Base-by-base conservation (phyloP, 2,113 vertebrate species). In the Tichodroma muraria region DNA sequence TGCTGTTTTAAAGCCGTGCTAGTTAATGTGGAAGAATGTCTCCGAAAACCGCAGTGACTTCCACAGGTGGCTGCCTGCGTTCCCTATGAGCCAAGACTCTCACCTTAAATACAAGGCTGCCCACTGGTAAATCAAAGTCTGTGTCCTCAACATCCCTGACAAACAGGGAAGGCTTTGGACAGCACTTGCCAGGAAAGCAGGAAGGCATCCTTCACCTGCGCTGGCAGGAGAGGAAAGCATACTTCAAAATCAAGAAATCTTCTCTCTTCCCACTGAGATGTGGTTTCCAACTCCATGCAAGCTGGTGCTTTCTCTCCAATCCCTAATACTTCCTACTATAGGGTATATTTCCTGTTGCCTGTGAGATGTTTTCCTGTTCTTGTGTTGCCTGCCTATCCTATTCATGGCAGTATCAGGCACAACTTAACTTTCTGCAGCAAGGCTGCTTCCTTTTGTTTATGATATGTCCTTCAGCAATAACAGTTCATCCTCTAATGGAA, bases 111-210 rank as follows among this genome's bases (percentile, higher is more conserved):
- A 12, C 8, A 19, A 15, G 15, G 44, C 61, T 75, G 47, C 21
- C 27, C 24, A 5, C 44, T 6, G 69, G 44, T 25, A 31, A n/a
- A 52, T 22, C 4, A 18, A 40, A 54, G 24, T 9, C 37, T 16
- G 20, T 21, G n/a, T 21, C 49, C 31, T 19, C 45, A 10, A 2
- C 4, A 10, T 16, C 65, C 78, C 53, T 17, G 18, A 20, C 12
- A 63, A 72, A 21, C 9, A 16, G 21, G 11, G 31, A 47, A 44
- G 15, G 42, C 24, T 71, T 45, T 59, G 56, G 47, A 50, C 38
- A 47, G 20, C 33, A 14, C 28, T 11, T 0, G 0, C 13, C 6
- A 17, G 38, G n/a, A 59, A 42, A 66, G 52, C 15, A 44, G 37
- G 22, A 19, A 9, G 42, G 21, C 2, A 2, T 49, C 61, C 28